These are phyloP conservation scores for Perizoma affinitatum DNA, from an alignment of 2,888 invertebrate genomes.

Conservation along the genomic window DNA sequence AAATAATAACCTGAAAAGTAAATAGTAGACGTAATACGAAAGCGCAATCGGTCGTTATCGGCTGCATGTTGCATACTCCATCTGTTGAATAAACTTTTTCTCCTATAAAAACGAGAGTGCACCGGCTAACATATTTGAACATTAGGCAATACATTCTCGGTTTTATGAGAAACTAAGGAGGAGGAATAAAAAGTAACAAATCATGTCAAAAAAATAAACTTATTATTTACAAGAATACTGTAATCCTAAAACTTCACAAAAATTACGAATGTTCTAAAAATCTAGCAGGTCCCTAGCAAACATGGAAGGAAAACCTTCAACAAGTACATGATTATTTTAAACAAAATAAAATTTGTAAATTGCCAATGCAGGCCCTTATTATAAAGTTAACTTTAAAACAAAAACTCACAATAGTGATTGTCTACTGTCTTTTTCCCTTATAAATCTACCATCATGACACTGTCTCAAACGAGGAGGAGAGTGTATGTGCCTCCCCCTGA, in stretches of 20 bases:
- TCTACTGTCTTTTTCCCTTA: slow-evolving; percentile 70
- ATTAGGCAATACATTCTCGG: not conserved
- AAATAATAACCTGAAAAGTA: slow-evolving; percentile 12
- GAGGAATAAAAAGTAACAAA: slow-evolving; percentile 36
- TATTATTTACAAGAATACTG: slow-evolving; percentile 68
- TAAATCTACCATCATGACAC: slow-evolving; percentile 76
- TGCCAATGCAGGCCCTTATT: slow-evolving; percentile 28
- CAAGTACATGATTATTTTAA: slow-evolving; percentile 68
- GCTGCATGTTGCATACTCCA: too few species aligned
- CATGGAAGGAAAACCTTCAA: slow-evolving; percentile 58
- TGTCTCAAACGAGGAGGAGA: slow-evolving; percentile 72
- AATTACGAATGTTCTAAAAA: slow-evolving; percentile 55
- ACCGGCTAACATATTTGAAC: not conserved
- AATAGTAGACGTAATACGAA: not conserved
- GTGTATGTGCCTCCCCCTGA: slow-evolving; percentile 74
- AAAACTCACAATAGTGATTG: slow-evolving; percentile 48
- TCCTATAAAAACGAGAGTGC: not conserved
- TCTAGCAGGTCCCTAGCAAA: slow-evolving; percentile 77
- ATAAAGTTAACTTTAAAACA: slow-evolving; percentile 37
- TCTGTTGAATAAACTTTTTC: not conserved
- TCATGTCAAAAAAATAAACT: slow-evolving; percentile 28
- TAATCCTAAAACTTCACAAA: slow-evolving; percentile 72
- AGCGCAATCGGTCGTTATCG: not conserved
- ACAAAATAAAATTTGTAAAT: slow-evolving; percentile 44
- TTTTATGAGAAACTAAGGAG: not conserved